These are phyloP conservation scores for Tetanocera ferruginea DNA, from an alignment of 2,888 invertebrate species.

Conservation along the genomic window DNA sequence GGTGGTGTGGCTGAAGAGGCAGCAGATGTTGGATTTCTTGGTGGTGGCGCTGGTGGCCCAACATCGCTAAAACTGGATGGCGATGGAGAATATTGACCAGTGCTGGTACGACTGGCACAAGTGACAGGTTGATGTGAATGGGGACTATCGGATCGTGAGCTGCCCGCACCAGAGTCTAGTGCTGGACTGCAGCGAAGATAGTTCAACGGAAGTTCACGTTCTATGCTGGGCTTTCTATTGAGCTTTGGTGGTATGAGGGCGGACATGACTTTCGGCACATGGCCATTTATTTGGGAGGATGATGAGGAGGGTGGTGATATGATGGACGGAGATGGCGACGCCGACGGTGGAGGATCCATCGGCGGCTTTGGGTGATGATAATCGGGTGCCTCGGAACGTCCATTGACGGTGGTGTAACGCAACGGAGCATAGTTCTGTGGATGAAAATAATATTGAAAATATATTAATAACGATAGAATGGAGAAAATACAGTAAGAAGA, in stretches of 20 bases:
- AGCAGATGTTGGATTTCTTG: slow-evolving; percentile 77
- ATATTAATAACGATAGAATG: background rate
- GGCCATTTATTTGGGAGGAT: slow-evolving; percentile 64
- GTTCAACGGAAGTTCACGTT: slow-evolving; percentile 78
- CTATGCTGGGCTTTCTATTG: slow-evolving; percentile 89
- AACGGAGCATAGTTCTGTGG: slow-evolving; percentile 65
- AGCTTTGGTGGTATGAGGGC: slow-evolving; percentile 78
- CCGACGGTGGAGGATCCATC: slow-evolving; percentile 65
- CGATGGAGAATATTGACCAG: slow-evolving; percentile 72
- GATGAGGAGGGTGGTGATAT: slow-evolving; percentile 55
- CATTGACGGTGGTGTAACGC: slow-evolving; percentile 66
- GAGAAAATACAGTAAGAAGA: background rate
- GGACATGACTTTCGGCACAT: slow-evolving; percentile 70
- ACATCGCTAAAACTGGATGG: slow-evolving; percentile 74
- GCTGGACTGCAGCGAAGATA: slow-evolving; percentile 86
- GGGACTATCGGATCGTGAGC: slow-evolving; percentile 91
- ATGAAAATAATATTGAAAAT: background rate
- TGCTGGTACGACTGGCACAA: slow-evolving; percentile 69
- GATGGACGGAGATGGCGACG: slow-evolving; percentile 62
- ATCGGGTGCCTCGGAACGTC: slow-evolving; percentile 64
- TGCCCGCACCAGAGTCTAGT: slow-evolving; percentile 88
- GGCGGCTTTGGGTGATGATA: slow-evolving; percentile 66
- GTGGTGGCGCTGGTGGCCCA: slow-evolving; percentile 81
- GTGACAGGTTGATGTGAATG: slow-evolving; percentile 79
- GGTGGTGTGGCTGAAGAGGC: slow-evolving; percentile 73